phyloP scores from a whole-genome alignment of 2,888 invertebrate genomes.

The Patella ulyssiponensis region DNA sequence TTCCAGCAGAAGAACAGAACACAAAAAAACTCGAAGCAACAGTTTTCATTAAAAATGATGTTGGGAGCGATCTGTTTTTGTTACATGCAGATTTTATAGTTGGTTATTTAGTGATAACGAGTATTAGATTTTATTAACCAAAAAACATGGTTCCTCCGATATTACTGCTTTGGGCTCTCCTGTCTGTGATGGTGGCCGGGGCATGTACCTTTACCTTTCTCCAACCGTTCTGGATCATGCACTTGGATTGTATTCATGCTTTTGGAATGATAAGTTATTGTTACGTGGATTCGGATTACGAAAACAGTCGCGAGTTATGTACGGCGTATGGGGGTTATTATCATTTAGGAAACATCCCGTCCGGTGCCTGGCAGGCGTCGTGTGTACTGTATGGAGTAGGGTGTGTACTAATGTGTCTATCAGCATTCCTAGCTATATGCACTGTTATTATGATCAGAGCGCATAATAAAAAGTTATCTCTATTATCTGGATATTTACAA shows the following conservation, averaged over 20 bases:
- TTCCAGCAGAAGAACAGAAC: too few species aligned
- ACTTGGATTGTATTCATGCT: slow-evolving; percentile 53
- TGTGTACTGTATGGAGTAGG: slow-evolving; percentile 69
- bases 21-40: too few species aligned
- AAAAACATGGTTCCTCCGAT: slow-evolving; percentile 30
- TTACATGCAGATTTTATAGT: too few species aligned
- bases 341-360: slow-evolving; percentile 60
- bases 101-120: too few species aligned
- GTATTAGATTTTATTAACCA: too few species aligned
- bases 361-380: slow-evolving; percentile 67
- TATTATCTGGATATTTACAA: slow-evolving; percentile 64
- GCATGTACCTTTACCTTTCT: slow-evolving; percentile 70
- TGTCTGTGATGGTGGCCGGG: slow-evolving; percentile 70
- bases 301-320: slow-evolving; percentile 31
- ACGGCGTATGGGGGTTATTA: slow-evolving; percentile 61
- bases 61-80: too few species aligned
- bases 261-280: slow-evolving; percentile 64
- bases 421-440: slow-evolving; percentile 60
- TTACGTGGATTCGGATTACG: slow-evolving; percentile 30
- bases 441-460: slow-evolving; percentile 57
- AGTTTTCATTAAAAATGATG: too few species aligned
- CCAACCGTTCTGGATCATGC: slow-evolving; percentile 72
- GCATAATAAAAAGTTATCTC: slow-evolving; percentile 55
- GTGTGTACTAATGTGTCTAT: slow-evolving; percentile 64
- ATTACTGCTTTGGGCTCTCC: slow-evolving; percentile 66